Evolutionary conservation across 1,140 invertebrate genomes (phyloP).

Genomic region (Luehdorfia chinensis): DNA sequence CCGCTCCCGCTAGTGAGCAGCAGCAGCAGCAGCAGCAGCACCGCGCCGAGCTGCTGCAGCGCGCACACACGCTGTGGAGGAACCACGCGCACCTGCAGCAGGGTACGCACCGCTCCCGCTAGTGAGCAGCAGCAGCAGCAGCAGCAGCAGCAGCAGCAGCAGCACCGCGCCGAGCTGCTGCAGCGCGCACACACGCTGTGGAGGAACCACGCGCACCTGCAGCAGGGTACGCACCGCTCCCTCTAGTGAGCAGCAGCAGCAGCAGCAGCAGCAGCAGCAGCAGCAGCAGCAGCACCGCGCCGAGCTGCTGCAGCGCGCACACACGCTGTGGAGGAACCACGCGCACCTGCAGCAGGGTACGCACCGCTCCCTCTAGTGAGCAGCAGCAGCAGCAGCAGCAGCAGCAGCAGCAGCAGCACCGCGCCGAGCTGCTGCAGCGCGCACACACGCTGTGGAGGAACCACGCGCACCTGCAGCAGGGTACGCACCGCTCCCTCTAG

Average conservation of each 20-base stretch:
- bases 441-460: slow-evolving; percentile 86
- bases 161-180: slow-evolving; percentile 87
- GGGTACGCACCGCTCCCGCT: too few relatives aligned
- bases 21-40: too few relatives aligned
- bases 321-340: slow-evolving; percentile 85
- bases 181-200: slow-evolving; percentile 86
- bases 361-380: too few relatives aligned
- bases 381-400: too few relatives aligned
- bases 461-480: slow-evolving; percentile 76
- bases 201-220: slow-evolving; percentile 80
- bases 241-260: not conserved
- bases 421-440: slow-evolving; percentile 86
- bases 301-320: slow-evolving; percentile 87
- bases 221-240: slow-evolving; percentile 57
- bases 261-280: too few relatives aligned
- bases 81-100: slow-evolving; percentile 78
- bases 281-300: too few relatives aligned
- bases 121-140: too few relatives aligned
- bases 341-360: slow-evolving; percentile 75
- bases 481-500: too few relatives aligned
- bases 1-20: not conserved
- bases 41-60: slow-evolving; percentile 87
- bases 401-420: too few relatives aligned
- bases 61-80: slow-evolving; percentile 85
- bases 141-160: too few relatives aligned